phyloP scores from a whole-genome alignment of 2,113 vertebrate species.

The rat (Rattus norvegicus) region DNA sequence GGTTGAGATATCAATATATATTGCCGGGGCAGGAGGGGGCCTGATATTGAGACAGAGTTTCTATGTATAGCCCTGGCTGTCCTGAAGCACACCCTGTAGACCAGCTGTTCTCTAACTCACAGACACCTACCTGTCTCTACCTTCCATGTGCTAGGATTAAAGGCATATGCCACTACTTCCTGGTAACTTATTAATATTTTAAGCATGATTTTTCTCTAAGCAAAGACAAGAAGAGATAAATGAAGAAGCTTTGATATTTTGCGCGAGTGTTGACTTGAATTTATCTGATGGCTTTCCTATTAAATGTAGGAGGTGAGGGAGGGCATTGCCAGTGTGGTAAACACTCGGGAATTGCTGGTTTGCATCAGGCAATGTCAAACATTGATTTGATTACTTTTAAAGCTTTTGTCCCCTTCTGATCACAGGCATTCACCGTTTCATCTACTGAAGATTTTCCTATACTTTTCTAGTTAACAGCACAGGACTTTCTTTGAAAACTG shows the following conservation, averaged over 20 bases:
- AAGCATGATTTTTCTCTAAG: neutral
- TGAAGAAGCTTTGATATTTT: neutral
- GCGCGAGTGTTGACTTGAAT: neutral
- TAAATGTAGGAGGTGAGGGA: neutral
- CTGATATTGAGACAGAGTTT: neutral
- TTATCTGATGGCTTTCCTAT: neutral
- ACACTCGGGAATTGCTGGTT: neutral
- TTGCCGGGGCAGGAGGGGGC: neutral
- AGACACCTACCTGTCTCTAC: neutral
- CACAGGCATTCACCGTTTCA: neutral
- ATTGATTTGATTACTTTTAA: neutral
- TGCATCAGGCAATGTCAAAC: neutral
- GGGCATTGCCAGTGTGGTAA: neutral
- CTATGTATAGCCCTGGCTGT: neutral
- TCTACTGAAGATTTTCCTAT: neutral
- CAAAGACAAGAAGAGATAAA: neutral
- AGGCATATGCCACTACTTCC: neutral
- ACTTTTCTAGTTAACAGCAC: neutral
- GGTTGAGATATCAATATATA: neutral
- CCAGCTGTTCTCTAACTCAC: neutral
- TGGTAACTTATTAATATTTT: neutral
- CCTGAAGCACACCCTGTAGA: neutral
- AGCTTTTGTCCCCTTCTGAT: neutral
- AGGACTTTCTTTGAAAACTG: slow-evolving; percentile 4
- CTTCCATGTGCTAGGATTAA: neutral